Evolutionary conservation across 2,888 invertebrate species (phyloP).

Genomic region (Subacronicta megacephala): DNA sequence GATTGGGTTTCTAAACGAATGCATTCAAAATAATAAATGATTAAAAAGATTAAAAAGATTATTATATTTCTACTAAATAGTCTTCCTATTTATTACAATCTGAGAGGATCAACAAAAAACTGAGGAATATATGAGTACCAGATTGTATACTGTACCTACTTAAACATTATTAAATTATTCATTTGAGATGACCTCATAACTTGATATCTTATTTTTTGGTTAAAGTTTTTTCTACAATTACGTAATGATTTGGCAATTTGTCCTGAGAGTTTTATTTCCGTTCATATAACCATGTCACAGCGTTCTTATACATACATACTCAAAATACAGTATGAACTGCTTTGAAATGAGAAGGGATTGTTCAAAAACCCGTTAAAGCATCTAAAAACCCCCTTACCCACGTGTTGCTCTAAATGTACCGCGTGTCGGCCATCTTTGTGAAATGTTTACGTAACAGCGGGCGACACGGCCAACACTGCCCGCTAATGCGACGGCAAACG

Average conservation of each 20-base stretch:
- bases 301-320: too few relatives aligned
- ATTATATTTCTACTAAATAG: too few relatives aligned
- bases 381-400: not conserved
- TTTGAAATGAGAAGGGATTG: too few relatives aligned
- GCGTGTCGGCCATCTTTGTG: not conserved
- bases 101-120: too few relatives aligned
- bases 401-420: slow-evolving; percentile 1
- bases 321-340: too few relatives aligned
- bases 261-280: not conserved
- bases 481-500: slow-evolving; percentile 52
- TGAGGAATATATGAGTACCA: too few relatives aligned
- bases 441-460: slow-evolving; percentile 9
- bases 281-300: too few relatives aligned
- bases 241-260: not conserved
- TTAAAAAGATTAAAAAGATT: too few relatives aligned
- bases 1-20: not conserved
- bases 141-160: too few relatives aligned
- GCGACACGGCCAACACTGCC: slow-evolving; percentile 26
- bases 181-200: not conserved
- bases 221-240: not conserved
- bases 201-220: not conserved
- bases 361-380: not conserved
- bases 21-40: too few relatives aligned
- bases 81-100: too few relatives aligned
- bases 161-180: not conserved